Conservation (phyloP, 2,113 vertebrate genomes). For the Crotalus viridis region DNA sequence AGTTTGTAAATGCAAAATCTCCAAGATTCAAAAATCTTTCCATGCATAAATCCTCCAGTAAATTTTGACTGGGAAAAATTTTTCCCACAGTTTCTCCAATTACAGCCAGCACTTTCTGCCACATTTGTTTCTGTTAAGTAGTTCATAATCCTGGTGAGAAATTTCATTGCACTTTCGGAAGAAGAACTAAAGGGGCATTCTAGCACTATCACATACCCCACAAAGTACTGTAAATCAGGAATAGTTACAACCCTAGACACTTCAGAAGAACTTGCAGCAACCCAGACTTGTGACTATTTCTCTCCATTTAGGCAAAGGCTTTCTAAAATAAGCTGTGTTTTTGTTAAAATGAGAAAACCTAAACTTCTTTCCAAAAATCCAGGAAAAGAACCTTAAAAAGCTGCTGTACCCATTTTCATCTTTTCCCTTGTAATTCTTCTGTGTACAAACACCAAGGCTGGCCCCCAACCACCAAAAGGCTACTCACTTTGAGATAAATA, state of each 20-base stretch:
- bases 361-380: background rate
- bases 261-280: background rate
- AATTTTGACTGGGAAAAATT: background rate
- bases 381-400: background rate
- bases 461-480: background rate
- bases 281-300: background rate
- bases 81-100: background rate
- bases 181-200: background rate
- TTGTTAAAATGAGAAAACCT: background rate
- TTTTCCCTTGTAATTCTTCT: background rate
- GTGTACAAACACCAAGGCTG: background rate
- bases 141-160: background rate
- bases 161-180: background rate
- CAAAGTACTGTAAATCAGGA: background rate
- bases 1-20: background rate
- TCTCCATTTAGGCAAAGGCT: background rate
- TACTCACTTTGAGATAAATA: background rate
- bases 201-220: background rate
- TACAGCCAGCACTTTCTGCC: background rate
- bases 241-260: background rate
- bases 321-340: background rate
- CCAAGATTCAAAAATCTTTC: background rate
- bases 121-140: background rate
- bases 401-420: background rate
- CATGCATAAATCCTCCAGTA: background rate